Evolutionary conservation across 1,140 invertebrate species (phyloP).

Genomic region (Bombus huntii): DNA sequence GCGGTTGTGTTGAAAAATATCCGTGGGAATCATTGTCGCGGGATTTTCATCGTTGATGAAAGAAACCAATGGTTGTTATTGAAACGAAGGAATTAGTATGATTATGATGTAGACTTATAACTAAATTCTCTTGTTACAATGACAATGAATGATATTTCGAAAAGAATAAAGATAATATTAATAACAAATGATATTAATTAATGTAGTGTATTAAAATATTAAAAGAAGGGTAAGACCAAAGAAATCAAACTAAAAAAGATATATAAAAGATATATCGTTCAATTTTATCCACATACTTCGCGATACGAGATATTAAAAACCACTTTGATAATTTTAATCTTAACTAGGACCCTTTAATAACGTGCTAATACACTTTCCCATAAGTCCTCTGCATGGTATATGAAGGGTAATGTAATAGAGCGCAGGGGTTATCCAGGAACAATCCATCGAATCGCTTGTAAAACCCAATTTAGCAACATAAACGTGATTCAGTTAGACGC

Average conservation of each 20-base stretch:
- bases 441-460: slow-evolving; percentile 40
- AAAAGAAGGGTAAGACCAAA: no score
- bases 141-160: neutral
- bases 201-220: no score
- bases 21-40: neutral
- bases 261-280: no score
- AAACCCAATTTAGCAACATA: slow-evolving; percentile 60
- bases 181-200: neutral
- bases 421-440: slow-evolving; percentile 2
- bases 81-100: neutral
- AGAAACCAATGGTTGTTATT: neutral
- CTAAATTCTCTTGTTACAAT: neutral
- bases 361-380: neutral
- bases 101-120: neutral
- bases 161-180: neutral
- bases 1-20: slow-evolving; percentile 29
- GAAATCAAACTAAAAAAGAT: no score
- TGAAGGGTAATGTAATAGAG: neutral
- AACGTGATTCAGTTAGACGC: slow-evolving; percentile 45
- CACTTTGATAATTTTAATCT: no score
- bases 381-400: neutral
- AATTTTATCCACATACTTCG: no score
- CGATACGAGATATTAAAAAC: no score
- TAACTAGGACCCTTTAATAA: no score
- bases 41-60: neutral